These are phyloP conservation scores for Tetanocera ferruginea DNA, from an alignment of 2,888 invertebrate species.

Conservation along the genomic window DNA sequence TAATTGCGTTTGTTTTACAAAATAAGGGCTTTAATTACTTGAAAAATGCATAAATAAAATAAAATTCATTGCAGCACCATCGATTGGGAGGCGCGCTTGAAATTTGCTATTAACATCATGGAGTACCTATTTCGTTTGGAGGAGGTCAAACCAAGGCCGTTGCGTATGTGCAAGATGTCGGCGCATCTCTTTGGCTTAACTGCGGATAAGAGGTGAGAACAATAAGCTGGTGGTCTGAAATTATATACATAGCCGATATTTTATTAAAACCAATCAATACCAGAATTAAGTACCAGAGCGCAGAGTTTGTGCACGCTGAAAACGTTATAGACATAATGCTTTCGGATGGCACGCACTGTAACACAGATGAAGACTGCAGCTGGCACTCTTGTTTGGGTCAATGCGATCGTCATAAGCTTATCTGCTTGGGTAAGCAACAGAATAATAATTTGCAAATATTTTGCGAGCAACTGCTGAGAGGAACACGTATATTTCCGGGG, in stretches of 20 bases:
- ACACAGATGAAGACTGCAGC: constrained; percentile 59
- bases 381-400: constrained; percentile 62
- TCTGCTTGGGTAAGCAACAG: constrained; percentile 63
- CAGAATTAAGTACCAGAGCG: constrained; percentile 66
- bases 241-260: not conserved
- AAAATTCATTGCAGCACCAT: constrained; percentile 54
- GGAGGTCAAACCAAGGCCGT: constrained; percentile 66
- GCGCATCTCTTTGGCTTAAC: constrained; percentile 65
- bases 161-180: constrained; percentile 66
- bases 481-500: constrained; percentile 63
- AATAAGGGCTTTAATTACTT: too few relatives aligned
- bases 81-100: constrained; percentile 64
- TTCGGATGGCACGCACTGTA: constrained; percentile 61
- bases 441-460: constrained; percentile 68
- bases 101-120: constrained; percentile 65
- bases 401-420: constrained; percentile 59
- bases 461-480: constrained; percentile 63
- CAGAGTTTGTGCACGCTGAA: constrained; percentile 63
- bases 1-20: too few relatives aligned
- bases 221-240: not conserved
- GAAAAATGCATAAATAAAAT: not conserved
- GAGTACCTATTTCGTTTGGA: constrained; percentile 66
- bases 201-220: constrained; percentile 57
- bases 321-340: constrained; percentile 64
- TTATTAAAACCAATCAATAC: constrained; percentile 26